Conservation (phyloP, 2,113 vertebrate species). For the Regulus satrapa region DNA sequence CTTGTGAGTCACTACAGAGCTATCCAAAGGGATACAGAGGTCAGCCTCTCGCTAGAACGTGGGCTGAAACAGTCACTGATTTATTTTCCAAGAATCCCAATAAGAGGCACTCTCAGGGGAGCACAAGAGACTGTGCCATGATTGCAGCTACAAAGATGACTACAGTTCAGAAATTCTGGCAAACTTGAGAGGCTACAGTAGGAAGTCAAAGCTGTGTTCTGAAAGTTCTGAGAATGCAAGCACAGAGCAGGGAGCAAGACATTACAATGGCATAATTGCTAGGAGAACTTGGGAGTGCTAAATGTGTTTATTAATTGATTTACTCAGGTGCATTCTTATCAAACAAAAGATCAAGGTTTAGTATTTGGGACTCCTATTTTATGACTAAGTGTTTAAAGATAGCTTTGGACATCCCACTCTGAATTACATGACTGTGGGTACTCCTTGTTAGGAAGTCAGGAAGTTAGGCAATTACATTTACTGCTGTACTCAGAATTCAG, state of each 20-base stretch:
- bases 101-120: conserved; percentile 63
- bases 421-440: not conserved
- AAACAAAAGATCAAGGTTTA: not conserved
- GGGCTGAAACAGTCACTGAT: conserved; percentile 66
- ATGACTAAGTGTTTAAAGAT: not conserved
- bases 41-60: conserved; percentile 57
- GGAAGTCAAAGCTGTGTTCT: not conserved
- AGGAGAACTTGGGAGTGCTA: not conserved
- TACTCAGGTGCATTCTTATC: not conserved
- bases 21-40: conserved; percentile 69
- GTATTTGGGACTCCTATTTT: not conserved
- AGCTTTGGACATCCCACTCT: not conserved
- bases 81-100: conserved; percentile 73
- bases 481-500: not conserved
- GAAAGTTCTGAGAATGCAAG: not conserved
- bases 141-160: not conserved
- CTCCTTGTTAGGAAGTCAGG: not conserved
- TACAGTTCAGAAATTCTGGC: conserved; percentile 15
- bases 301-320: not conserved
- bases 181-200: not conserved
- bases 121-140: conserved; percentile 6
- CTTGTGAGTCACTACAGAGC: conserved; percentile 71
- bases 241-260: not conserved
- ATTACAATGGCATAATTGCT: not conserved
- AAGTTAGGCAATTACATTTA: rapidly evolving